Base-by-base conservation (phyloP, 2,888 invertebrate species). In the Polydrusus tereticollis region DNA sequence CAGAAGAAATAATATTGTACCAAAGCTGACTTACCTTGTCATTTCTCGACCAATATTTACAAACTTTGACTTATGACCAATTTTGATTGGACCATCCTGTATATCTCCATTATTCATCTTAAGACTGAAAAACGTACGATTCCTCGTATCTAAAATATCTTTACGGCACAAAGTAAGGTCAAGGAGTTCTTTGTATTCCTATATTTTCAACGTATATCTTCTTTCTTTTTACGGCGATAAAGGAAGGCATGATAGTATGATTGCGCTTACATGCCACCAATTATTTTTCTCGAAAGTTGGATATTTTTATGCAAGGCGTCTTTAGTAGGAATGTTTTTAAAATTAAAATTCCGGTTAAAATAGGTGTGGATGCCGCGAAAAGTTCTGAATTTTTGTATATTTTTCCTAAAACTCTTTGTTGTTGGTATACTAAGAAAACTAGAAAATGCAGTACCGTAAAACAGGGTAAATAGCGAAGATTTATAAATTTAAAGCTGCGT, bases 201-300 rank as follows among this genome's bases (percentile, higher is more conserved):
- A 26, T 55, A 55, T 41, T 65, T 65, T 21, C 23, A 26, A 23
- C 41, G 65, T 41, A 64, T 55, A 55, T 65, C 65, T 65, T 57
- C 57, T 43, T 14, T 57, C 21, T 59, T 43, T 41, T 59, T 18
- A 43, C 14, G n/a, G 16, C 26, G 26, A 41, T 59, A 59, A 26
- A 41, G 5, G 23, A 58, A 59, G 43, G 16, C 14, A 58, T 43
- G 59, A 14, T 21, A 38, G n/a, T 41, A 23, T 41, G 23, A 43
- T 43, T 59, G 38, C 41, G 43, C 26, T 59, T 59, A 59, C 43
- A 43, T 23, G 59, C 16, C 8, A n/a, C 59, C 59, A 59, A 59
- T 59, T 59, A 59, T 59, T 41, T 59, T 43, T 41, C 14, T 26
- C 14, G 16, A 43, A 23, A 41, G 43, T 41, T 7, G 23, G 10